These are phyloP conservation scores for Ylistrum balloti DNA, from an alignment of 1,140 invertebrate genomes.

Conservation along the genomic window DNA sequence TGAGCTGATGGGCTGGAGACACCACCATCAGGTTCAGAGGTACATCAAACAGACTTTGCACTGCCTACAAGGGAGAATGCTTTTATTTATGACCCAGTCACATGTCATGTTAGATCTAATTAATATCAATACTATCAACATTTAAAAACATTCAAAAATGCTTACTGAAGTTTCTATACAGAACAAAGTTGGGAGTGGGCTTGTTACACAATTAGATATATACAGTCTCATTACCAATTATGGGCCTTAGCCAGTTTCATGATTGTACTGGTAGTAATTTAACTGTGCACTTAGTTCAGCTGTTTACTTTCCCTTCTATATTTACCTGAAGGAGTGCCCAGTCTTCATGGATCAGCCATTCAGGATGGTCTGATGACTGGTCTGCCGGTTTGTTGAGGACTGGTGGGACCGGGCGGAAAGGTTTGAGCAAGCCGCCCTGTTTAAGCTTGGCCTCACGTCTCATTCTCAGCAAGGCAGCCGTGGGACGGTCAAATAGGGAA, in stretches of 20 bases:
- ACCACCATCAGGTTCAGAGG: slow-evolving; percentile 90
- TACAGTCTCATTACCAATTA: too few relatives aligned
- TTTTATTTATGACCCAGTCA: too few relatives aligned
- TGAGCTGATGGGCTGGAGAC: slow-evolving; percentile 92
- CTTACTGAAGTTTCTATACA: too few relatives aligned
- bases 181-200: too few relatives aligned
- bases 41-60: slow-evolving; percentile 92
- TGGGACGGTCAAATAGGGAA: slow-evolving; percentile 94
- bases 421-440: slow-evolving; percentile 75
- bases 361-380: slow-evolving; percentile 84
- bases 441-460: slow-evolving; percentile 90
- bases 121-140: too few relatives aligned
- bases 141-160: too few relatives aligned
- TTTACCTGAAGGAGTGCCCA: slow-evolving; percentile 89
- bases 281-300: too few relatives aligned
- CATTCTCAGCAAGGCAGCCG: slow-evolving; percentile 89
- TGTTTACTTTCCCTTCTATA: too few relatives aligned
- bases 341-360: slow-evolving; percentile 96
- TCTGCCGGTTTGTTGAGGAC: slow-evolving; percentile 75
- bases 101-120: too few relatives aligned
- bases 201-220: too few relatives aligned
- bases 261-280: too few relatives aligned
- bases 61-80: slow-evolving; percentile 86
- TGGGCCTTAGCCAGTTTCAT: too few relatives aligned
- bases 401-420: slow-evolving; percentile 84